These are phyloP conservation scores for Catamblyrhynchus diadema DNA, from an alignment of 2,797 vertebrate species.

Conservation along the genomic window DNA sequence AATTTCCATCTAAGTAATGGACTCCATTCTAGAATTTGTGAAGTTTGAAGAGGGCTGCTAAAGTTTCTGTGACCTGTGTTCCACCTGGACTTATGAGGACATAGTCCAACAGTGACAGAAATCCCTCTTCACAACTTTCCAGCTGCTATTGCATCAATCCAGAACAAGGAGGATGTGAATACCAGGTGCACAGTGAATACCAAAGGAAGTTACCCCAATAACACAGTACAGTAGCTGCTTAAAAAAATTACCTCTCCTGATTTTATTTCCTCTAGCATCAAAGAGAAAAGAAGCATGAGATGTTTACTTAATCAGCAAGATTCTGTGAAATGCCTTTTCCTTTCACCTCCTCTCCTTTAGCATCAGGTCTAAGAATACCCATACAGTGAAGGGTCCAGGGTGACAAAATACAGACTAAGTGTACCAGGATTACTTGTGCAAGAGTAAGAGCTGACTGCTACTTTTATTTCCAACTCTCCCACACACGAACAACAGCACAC, in stretches of 20 bases:
- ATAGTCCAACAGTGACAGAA: not conserved
- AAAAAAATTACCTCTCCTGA: not conserved
- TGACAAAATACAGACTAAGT: not conserved
- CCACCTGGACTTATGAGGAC: fast-evolving
- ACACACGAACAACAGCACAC: not conserved
- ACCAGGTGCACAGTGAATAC: not conserved
- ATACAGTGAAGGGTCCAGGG: not conserved
- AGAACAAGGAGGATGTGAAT: not conserved
- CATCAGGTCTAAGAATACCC: not conserved
- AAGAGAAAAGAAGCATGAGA: not conserved
- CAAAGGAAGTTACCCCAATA: not conserved
- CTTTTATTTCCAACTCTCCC: not conserved
- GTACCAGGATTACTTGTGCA: not conserved
- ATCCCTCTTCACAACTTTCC: not conserved
- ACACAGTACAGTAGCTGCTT: not conserved
- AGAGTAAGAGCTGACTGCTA: not conserved
- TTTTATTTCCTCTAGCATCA: not conserved
- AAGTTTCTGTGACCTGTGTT: not conserved
- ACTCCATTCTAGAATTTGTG: not conserved
- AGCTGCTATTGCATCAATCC: not conserved
- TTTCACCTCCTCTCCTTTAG: not conserved
- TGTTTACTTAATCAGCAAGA: not conserved
- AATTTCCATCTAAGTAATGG: not conserved
- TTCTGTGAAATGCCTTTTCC: not conserved
- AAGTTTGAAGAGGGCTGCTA: not conserved